Evolutionary conservation across 2,113 vertebrate genomes (phyloP).

Genomic region (Burhinus bistriatus): DNA sequence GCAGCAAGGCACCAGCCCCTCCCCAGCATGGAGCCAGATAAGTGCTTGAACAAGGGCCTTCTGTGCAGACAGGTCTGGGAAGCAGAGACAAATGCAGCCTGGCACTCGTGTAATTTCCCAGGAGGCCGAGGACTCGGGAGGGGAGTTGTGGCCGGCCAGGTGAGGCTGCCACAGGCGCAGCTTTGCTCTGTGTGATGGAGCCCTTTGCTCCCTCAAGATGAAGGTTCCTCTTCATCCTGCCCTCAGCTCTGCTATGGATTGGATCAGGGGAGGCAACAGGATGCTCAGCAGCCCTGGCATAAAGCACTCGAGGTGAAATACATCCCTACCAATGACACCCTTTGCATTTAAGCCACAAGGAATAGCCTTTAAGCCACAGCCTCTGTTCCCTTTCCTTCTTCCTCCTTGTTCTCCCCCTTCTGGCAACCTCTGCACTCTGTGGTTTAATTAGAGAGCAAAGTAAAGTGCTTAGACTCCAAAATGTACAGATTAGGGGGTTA

Average conservation of each 20-base stretch:
- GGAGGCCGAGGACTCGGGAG: background rate
- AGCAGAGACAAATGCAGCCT: background rate
- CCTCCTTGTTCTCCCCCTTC: background rate
- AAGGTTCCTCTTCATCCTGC: background rate
- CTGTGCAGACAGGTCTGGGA: constrained; percentile 6
- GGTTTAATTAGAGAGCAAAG: constrained; percentile 34
- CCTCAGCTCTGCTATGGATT: background rate
- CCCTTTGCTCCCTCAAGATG: accelerated
- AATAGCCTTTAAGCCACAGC: background rate
- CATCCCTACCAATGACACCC: background rate
- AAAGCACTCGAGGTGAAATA: background rate
- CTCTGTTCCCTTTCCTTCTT: background rate
- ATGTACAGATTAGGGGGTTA: constrained; percentile 17
- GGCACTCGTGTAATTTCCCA: background rate
- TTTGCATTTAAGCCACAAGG: background rate
- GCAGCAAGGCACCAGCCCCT: background rate
- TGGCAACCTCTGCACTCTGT: background rate
- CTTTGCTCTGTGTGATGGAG: background rate
- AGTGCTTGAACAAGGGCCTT: constrained; percentile 24
- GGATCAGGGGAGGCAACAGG: background rate
- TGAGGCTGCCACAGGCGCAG: background rate
- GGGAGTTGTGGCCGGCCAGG: background rate
- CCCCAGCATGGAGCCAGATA: constrained; percentile 8
- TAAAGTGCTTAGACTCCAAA: constrained; percentile 24
- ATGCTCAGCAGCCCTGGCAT: background rate